These are phyloP conservation scores for Mamestra brassicae DNA, from an alignment of 2,888 invertebrate genomes.

Conservation along the genomic window DNA sequence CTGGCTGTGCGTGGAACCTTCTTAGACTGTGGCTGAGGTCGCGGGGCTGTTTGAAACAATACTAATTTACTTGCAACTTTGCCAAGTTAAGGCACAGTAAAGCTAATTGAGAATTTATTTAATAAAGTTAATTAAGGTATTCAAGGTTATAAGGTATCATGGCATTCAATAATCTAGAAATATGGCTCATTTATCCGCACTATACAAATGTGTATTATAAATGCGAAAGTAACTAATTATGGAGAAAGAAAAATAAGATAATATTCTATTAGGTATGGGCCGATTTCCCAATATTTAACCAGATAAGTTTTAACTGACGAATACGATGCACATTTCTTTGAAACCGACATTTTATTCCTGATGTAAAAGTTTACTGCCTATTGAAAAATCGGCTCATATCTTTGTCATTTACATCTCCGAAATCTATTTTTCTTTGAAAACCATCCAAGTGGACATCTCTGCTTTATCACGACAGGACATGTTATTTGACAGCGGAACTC, in stretches of 20 bases:
- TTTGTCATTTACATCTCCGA: neutral
- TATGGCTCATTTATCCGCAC: neutral
- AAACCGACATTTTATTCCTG: too few relatives aligned
- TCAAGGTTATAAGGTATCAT: neutral
- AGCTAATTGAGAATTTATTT: neutral
- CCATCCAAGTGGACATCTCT: slow-evolving; percentile 43
- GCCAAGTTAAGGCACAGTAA: neutral
- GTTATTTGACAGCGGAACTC: slow-evolving; percentile 76
- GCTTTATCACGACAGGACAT: slow-evolving; percentile 68
- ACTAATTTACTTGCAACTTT: slow-evolving; percentile 31
- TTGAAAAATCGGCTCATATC: too few relatives aligned
- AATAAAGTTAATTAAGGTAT: neutral
- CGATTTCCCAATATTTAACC: too few relatives aligned
- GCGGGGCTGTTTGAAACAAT: slow-evolving; percentile 38
- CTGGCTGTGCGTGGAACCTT: slow-evolving; percentile 16
- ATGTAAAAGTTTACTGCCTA: too few relatives aligned
- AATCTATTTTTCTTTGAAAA: slow-evolving; percentile 3
- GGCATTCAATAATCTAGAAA: neutral
- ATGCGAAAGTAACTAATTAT: neutral
- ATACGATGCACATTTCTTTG: too few relatives aligned
- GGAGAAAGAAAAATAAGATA: too few relatives aligned
- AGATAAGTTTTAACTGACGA: too few relatives aligned
- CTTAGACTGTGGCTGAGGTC: slow-evolving; percentile 2
- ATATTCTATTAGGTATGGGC: too few relatives aligned
- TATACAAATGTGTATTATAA: neutral